Conservation (phyloP, 92 coral and sea anemone genomes). For the Hydrozoanthus gracilis region DNA sequence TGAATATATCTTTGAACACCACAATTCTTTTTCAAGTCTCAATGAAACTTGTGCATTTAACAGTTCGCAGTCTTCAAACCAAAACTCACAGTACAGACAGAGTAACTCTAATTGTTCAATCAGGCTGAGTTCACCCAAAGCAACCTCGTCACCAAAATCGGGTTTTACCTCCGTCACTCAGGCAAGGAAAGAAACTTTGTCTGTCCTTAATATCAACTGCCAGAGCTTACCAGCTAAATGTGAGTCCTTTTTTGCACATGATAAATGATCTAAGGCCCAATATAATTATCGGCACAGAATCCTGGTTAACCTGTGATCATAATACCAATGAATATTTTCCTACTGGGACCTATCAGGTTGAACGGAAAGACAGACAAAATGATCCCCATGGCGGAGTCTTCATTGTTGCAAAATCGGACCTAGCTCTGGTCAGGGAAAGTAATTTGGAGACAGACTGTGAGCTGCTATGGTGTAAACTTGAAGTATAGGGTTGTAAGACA, state of each 20-base stretch:
- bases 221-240: too few relatives aligned
- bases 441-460: too few relatives aligned
- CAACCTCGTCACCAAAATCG: background rate
- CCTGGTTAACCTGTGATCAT: too few relatives aligned
- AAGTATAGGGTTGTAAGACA: conserved; percentile 56
- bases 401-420: too few relatives aligned
- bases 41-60: background rate
- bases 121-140: too few relatives aligned
- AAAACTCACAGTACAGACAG: too few relatives aligned
- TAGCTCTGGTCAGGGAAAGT: too few relatives aligned
- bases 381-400: conserved; percentile 58
- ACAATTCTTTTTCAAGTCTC: background rate
- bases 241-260: conserved; percentile 34
- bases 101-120: too few relatives aligned
- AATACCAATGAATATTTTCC: conserved; percentile 21
- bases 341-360: conserved; percentile 40
- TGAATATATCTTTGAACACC: background rate
- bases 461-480: too few relatives aligned
- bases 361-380: conserved; percentile 42
- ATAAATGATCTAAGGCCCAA: conserved; percentile 38
- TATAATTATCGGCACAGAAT: conserved; percentile 60
- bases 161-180: background rate
- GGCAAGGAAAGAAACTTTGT: too few relatives aligned
- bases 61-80: background rate
- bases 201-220: conserved; percentile 55